Evolutionary conservation across 2,797 vertebrate species (phyloP), one percentile per base, ranked within the genome.

Genomic region (Peromyscus aztecus): DNA sequence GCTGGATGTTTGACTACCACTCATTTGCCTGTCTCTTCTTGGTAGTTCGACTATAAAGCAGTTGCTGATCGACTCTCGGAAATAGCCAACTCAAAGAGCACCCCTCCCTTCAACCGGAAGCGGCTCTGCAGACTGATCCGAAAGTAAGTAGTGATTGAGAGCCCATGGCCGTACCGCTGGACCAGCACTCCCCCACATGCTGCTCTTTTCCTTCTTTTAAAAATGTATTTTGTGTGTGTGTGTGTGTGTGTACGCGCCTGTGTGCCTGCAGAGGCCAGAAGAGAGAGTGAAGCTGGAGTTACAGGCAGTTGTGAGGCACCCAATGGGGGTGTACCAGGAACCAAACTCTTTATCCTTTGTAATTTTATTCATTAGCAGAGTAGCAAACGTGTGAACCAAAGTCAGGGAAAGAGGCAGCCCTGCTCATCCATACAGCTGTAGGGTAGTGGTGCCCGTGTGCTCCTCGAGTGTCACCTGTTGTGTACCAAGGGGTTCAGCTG

Each of bases 1-100:
- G 65, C 73, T 6, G 31, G 1, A 0, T 2, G 24, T 46, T 29
- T 40, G 6, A 24, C 89, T 34, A 0, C 37, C 1, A 87, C 17
- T 97, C 29, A 40, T 12, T 0, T 31, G 4, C 29, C 0, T 96
- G 96, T 73, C 63, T 73, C 84, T 96, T 63, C 43, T 90, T 83
- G 57, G 6, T 94, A 99, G 99, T 99, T 99, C 97, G 99, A 99
- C 97, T 99, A 99, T 61, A 97, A 97, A 16, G 99, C 99, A 0
- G 77, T 99, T 95, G 99, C 99, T 7, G 98, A 99, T 75, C 98
- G 97, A 85, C 98, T 99, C 67, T 99, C 99, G 9, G 98, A 98
- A 91, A 81, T 99, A 16, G 98, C 99, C 1, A 99, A 99, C 95
- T 98, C 96, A 86, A 98, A 98, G 89, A 98, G 98, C 77, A 99